Evolutionary conservation across 30 jellyfish, hydroid and myxozoan species (phyloP).

Genomic region (Chrysaora quinquecirrha): DNA sequence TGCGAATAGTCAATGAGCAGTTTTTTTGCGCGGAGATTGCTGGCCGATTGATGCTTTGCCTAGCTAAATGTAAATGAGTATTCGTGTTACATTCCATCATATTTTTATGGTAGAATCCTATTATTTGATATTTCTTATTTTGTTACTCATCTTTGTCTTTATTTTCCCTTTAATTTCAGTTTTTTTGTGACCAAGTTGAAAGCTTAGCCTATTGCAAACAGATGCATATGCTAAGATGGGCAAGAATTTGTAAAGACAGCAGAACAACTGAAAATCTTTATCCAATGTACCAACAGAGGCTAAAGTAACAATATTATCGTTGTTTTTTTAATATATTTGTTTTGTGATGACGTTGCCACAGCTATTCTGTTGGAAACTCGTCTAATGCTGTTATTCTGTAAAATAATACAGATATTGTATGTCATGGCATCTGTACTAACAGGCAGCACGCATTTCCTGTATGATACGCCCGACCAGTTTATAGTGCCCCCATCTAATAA

Average conservation of each 20-base stretch:
- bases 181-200: constrained; percentile 67
- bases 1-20: too few species aligned
- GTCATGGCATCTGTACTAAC: not conserved
- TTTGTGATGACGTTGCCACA: not conserved
- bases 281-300: constrained; percentile 64
- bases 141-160: too few species aligned
- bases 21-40: too few species aligned
- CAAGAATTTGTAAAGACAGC: constrained; percentile 83
- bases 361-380: too few species aligned
- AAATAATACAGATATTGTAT: not conserved
- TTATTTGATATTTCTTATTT: too few species aligned
- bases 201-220: constrained; percentile 56
- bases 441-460: not conserved
- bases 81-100: too few species aligned
- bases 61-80: too few species aligned
- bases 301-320: constrained; percentile 65
- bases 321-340: too few species aligned
- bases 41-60: too few species aligned
- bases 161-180: constrained; percentile 64
- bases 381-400: too few species aligned
- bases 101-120: too few species aligned
- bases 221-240: constrained; percentile 86
- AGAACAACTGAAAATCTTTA: constrained; percentile 55
- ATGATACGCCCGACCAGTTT: not conserved
- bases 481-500: too few species aligned